Evolutionary conservation across 2,888 invertebrate genomes (phyloP), one percentile per base, ranked within the genome.

Genomic region (Neoascia interrupta): DNA sequence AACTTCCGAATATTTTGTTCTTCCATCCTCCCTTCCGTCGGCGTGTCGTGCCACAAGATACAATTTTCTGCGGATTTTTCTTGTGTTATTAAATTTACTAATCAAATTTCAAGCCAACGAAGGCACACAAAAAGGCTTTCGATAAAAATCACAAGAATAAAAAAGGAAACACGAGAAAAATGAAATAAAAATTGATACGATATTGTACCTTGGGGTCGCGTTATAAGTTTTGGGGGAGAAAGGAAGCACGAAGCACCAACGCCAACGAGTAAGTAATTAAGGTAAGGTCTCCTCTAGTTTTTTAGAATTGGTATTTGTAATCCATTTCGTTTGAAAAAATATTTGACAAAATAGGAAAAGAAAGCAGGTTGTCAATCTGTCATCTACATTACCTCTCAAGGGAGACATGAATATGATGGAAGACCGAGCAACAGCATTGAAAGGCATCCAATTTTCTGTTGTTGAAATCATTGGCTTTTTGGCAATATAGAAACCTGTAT

Each of bases 381-480:
- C 72, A 64, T 73, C 51, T 68, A 26, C 61, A 47, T 69, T 69
- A 54, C 69, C 19, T 74, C 69, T 61, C 69, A 34, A 39, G 68
- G 69, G 68, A 74, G 54, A 19, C 23, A 58, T n/a, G n/a, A n/a
- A n/a, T n/a, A n/a, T 73, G 66, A 68, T 60, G 60, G 54, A 66
- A 68, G 66, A 56, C 43, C n/a, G n/a, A 56, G 49, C 16, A 66
- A 66, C 58, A 54, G 53, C 45, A 61, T 70, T 70, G 66, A 45
- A 66, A 47, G 16, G 61, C 37, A 39, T 51, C 45, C 53, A 68
- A 68, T 70, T 70, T 70, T 54, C 70, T 70, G 63, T 39, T 47
- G n/a, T n/a, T n/a, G 63, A 63, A 70, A 63, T 63, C 26, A 63
- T 63, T 63, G 21, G 41, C 47, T 47, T 70, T 19, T 36, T 31